Evolutionary conservation across 2,113 vertebrate species (phyloP).

Genomic region (Eurypyga helias): DNA sequence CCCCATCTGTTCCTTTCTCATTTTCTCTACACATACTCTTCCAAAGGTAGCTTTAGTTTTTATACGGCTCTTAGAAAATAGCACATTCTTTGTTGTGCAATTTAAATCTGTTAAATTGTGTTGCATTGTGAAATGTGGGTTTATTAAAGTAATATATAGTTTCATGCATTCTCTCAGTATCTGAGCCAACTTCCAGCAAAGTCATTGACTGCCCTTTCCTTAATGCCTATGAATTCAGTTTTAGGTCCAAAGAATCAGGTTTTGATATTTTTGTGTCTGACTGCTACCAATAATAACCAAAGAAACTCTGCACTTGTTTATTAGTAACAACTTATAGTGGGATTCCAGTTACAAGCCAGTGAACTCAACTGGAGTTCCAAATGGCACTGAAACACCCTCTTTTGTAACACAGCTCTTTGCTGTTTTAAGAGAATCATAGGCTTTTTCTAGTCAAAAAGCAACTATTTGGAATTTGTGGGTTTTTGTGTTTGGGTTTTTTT

Average conservation of each 20-base stretch:
- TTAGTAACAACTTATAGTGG: neutral
- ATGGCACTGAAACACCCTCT: too few relatives aligned
- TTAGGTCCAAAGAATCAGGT: neutral
- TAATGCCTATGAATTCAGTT: neutral
- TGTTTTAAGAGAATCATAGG: neutral
- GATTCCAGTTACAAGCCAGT: neutral
- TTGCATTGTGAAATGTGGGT: conserved; percentile 35
- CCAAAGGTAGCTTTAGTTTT: conserved; percentile 36
- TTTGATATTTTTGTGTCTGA: neutral
- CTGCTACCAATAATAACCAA: neutral
- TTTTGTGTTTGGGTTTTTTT: too few relatives aligned
- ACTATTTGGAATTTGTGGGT: neutral
- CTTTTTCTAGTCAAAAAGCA: neutral
- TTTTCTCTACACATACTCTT: conserved; percentile 1
- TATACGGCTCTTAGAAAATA: conserved; percentile 12
- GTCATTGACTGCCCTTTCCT: neutral
- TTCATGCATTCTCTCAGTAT: neutral
- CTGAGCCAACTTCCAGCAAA: neutral
- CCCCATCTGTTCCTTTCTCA: conserved; percentile 49
- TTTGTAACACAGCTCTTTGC: neutral
- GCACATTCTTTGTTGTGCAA: conserved; percentile 40
- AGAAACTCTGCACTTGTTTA: neutral
- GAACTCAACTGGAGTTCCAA: neutral
- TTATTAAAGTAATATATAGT: conserved; percentile 38
- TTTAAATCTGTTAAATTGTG: conserved; percentile 56